Evolutionary conservation across 1,140 invertebrate genomes (phyloP).

Genomic region (Drosophila sproati): DNA sequence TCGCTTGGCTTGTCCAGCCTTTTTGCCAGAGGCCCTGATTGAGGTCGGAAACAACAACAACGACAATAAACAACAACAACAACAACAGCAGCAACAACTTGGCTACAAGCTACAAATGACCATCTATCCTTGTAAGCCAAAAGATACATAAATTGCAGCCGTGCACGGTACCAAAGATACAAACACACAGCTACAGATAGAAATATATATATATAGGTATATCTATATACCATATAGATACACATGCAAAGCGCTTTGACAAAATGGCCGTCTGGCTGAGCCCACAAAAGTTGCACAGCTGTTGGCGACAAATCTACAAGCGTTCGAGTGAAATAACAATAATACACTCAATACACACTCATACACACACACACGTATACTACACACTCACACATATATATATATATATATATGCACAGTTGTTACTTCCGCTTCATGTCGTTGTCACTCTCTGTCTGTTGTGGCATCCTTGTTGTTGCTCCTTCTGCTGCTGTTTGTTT

Average conservation of each 20-base stretch:
- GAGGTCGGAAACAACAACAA: conserved; percentile 6
- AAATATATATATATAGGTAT: background rate
- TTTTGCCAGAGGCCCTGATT: conserved; percentile 39
- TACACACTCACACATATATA: conserved; percentile 7
- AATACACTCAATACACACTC: conserved; percentile 42
- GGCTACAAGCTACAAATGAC: conserved; percentile 57
- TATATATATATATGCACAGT: conserved; percentile 41
- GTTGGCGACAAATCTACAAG: conserved; percentile 79
- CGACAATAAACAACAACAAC: conserved; percentile 5
- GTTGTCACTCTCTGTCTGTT: conserved; percentile 62
- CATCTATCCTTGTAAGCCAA: conserved; percentile 77
- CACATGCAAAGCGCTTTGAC: conserved; percentile 11
- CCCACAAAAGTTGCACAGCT: conserved; percentile 73
- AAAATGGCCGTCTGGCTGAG: conserved; percentile 48
- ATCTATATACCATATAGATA: background rate
- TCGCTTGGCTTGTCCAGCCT: background rate
- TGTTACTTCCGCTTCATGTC: conserved; percentile 78
- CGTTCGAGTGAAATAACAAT: conserved; percentile 78
- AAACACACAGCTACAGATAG: conserved; percentile 15
- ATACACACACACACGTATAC: background rate
- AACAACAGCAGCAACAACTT: conserved; percentile 22
- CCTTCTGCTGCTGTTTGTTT: conserved; percentile 61
- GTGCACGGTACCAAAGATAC: conserved; percentile 43
- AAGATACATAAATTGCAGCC: conserved; percentile 81
- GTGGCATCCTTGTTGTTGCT: conserved; percentile 42